Base-by-base conservation (phyloP, 2,888 invertebrate species). In the Cyaniris semiargus region DNA sequence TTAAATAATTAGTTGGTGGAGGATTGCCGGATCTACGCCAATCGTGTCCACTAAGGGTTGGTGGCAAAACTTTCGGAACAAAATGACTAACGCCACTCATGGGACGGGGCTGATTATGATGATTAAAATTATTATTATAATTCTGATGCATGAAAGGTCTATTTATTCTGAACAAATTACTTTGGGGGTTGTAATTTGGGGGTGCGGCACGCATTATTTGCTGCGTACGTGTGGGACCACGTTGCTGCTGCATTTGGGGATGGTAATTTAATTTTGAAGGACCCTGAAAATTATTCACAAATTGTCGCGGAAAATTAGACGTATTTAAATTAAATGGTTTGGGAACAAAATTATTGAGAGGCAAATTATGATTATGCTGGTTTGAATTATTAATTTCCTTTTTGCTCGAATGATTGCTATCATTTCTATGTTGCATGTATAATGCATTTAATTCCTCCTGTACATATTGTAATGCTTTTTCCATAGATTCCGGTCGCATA, bases 1-100 rank as follows among this genome's bases (percentile, higher is more conserved):
- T 79, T 53, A 79, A 78, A 60, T 79, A 81, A 70, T 81, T 78
- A 44, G 34, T 77, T 6, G 79, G 79, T 2, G 77, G 76, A 34
- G 79, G 77, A 77, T 80, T 80, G 13, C 79, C 78, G 6, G 23
- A 75, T 75, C 70, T 76, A 78, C 75, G 60, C 77, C 77, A 77
- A 71, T 79, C 77, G 72, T 79, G 74, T 76, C 56, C 71, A 76
- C 70, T 21, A 70, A 70, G 21, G 70, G 21, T 70, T 70, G 72
- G 77, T 13, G 77, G 72, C 44, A 77, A 58, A 8, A 38, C 21
- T 18, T 58, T 77, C 5, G 58, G 8, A 3, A 48, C 18, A 72
- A 72, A 77, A 60, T 77, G 72, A 15, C 58, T 77, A 15, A 77
- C 77, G 10, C 77, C 77, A 15, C 77, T 77, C 77, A 77, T 77